Evolutionary conservation across 2,888 invertebrate species (phyloP).

Genomic region (Notodonta dromedarius): DNA sequence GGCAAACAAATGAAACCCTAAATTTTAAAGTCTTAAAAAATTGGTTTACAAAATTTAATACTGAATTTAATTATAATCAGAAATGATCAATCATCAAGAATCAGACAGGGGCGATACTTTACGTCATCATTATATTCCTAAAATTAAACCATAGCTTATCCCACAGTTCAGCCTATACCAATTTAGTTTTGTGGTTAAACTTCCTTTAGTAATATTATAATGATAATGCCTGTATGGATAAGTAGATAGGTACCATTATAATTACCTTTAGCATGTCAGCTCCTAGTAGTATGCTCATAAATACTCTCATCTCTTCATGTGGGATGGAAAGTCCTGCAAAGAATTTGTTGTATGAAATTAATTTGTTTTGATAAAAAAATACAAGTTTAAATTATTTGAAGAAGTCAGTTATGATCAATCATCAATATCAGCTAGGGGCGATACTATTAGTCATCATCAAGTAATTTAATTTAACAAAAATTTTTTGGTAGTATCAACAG

Average conservation of each 20-base stretch:
- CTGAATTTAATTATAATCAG: slow-evolving; percentile 33
- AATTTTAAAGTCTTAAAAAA: not conserved
- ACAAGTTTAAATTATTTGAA: not conserved
- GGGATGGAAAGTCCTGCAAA: not conserved
- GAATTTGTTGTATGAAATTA: not conserved
- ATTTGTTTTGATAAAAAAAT: not conserved
- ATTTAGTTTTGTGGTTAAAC: too few species aligned
- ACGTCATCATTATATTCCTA: slow-evolving; percentile 38
- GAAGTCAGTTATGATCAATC: slow-evolving; percentile 38
- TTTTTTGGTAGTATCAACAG: too few species aligned
- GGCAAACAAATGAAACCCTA: not conserved
- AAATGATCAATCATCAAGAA: slow-evolving; percentile 53
- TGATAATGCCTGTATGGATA: too few species aligned
- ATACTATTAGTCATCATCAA: slow-evolving; percentile 26
- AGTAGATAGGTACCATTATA: too few species aligned
- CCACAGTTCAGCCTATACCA: too few species aligned
- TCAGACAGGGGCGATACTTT: slow-evolving; percentile 59
- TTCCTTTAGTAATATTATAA: too few species aligned
- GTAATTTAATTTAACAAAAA: not conserved
- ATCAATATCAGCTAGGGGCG: slow-evolving; percentile 33
- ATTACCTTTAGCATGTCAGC: too few species aligned
- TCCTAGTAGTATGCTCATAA: too few species aligned
- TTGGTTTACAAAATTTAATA: too few species aligned
- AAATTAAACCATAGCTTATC: not conserved
- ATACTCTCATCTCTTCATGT: too few species aligned